These are phyloP conservation scores for Lepidocyrtoides sp. DNA, from an alignment of 2,888 invertebrate species.

Conservation along the genomic window DNA sequence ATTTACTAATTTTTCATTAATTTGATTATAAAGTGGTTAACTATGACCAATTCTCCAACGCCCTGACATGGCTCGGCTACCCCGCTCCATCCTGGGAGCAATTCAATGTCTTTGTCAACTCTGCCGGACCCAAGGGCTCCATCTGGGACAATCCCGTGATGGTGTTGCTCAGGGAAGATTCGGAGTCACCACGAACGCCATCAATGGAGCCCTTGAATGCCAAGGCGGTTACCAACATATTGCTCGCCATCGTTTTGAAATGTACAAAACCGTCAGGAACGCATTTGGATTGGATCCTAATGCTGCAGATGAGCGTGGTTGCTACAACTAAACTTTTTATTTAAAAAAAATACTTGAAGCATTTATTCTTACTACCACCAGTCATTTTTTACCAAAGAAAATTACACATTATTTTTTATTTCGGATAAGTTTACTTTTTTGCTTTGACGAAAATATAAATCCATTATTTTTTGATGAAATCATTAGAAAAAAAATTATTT, in stretches of 20 bases:
- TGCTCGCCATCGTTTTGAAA: slow-evolving; percentile 66
- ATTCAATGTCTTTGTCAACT: slow-evolving; percentile 74
- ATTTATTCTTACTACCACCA: too few relatives aligned
- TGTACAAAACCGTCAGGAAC: slow-evolving; percentile 70
- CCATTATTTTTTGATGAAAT: too few relatives aligned
- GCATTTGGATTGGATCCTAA: slow-evolving; percentile 69
- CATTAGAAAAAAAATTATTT: too few relatives aligned
- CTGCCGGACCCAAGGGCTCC: slow-evolving; percentile 60
- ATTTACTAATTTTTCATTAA: background rate
- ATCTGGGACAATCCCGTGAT: slow-evolving; percentile 63
- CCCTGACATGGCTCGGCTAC: slow-evolving; percentile 77
- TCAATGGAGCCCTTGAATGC: slow-evolving; percentile 77
- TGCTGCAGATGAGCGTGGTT: slow-evolving; percentile 79
- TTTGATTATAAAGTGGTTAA: slow-evolving; percentile 69
- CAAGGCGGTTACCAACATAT: background rate
- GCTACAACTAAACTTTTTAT: slow-evolving; percentile 83
- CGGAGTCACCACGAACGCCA: slow-evolving; percentile 77
- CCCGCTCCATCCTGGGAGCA: slow-evolving; percentile 77
- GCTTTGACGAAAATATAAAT: background rate
- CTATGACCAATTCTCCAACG: slow-evolving; percentile 76
- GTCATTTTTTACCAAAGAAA: background rate
- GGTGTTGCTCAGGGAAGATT: slow-evolving; percentile 76
- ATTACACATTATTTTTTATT: background rate
- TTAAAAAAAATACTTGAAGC: too few relatives aligned
- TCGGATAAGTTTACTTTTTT: background rate